Evolutionary conservation across 1,140 invertebrate species (phyloP).

Genomic region (Ostrea edulis): DNA sequence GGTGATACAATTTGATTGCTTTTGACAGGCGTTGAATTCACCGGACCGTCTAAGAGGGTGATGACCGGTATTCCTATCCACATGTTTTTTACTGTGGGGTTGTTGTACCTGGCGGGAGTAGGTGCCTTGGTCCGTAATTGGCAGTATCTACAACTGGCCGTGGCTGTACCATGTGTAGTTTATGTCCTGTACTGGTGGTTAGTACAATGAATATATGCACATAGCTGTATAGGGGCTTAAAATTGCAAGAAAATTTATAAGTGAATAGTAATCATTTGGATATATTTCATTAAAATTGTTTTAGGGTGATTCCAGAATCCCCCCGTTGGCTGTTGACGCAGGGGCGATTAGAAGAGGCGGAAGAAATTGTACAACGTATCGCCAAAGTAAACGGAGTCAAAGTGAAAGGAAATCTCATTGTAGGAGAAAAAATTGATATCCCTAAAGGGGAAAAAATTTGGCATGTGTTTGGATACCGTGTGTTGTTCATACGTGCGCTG

Average conservation of each 20-base stretch:
- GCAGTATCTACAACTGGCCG: slow-evolving; percentile 87
- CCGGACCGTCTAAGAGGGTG: slow-evolving; percentile 82
- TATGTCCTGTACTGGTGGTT: slow-evolving; percentile 83
- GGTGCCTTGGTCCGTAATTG: slow-evolving; percentile 86
- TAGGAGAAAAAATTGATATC: slow-evolving; percentile 41
- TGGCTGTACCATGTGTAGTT: slow-evolving; percentile 87
- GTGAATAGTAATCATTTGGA: no score
- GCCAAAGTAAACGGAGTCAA: slow-evolving; percentile 59
- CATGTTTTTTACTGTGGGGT: slow-evolving; percentile 86
- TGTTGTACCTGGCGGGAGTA: slow-evolving; percentile 83
- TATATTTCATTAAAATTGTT: not conserved
- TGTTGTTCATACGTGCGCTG: slow-evolving; percentile 52
- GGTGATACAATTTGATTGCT: not conserved
- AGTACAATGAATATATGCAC: not conserved
- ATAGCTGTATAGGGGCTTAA: no score
- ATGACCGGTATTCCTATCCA: slow-evolving; percentile 87
- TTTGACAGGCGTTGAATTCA: slow-evolving; percentile 72
- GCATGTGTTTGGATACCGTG: slow-evolving; percentile 56
- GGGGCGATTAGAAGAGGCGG: slow-evolving; percentile 62
- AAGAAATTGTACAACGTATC: slow-evolving; percentile 55
- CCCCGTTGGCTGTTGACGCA: slow-evolving; percentile 64
- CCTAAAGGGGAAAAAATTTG: slow-evolving; percentile 56
- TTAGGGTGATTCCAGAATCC: slow-evolving; percentile 65
- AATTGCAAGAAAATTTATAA: no score
- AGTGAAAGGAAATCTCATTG: slow-evolving; percentile 47